phyloP scores from a whole-genome alignment of 1,140 invertebrate species.

The Danaus plexippus region DNA sequence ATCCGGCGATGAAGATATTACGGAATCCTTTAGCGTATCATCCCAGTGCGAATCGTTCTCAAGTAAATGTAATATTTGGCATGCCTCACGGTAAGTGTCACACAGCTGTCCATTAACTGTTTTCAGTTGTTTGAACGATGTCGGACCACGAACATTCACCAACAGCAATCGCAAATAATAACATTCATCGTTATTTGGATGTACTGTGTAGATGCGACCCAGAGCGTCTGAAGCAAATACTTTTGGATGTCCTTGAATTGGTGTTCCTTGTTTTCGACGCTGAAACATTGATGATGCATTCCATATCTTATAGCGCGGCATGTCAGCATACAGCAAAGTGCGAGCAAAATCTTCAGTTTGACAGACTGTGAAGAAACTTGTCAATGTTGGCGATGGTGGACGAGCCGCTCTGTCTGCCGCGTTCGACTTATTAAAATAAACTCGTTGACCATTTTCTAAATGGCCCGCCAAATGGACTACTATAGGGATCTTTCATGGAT shows the following conservation, averaged over 20 bases:
- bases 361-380: constrained; percentile 50
- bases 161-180: constrained; percentile 11
- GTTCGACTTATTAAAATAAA: constrained; percentile 48
- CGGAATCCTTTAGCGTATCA: constrained; percentile 12
- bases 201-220: constrained; percentile 13
- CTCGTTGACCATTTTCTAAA: constrained; percentile 14
- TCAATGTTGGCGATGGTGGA: constrained; percentile 54
- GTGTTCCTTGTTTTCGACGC: constrained; percentile 8
- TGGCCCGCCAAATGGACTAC: constrained; percentile 56
- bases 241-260: constrained; percentile 8
- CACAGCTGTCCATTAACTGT: constrained; percentile 5
- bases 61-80: constrained; percentile 5
- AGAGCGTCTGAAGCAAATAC: constrained; percentile 5
- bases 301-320: constrained; percentile 55
- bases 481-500: constrained; percentile 57
- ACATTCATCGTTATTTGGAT: constrained; percentile 16
- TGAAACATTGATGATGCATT: constrained; percentile 19
- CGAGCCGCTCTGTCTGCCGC: constrained; percentile 22
- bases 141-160: constrained; percentile 15
- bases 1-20: constrained; percentile 10
- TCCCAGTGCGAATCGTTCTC: constrained; percentile 12
- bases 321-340: constrained; percentile 50
- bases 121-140: constrained; percentile 10
- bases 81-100: constrained; percentile 7
- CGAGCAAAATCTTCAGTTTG: constrained; percentile 41